These are phyloP conservation scores for Drosophila monieri DNA, from an alignment of 2,888 invertebrate species.

Conservation along the genomic window DNA sequence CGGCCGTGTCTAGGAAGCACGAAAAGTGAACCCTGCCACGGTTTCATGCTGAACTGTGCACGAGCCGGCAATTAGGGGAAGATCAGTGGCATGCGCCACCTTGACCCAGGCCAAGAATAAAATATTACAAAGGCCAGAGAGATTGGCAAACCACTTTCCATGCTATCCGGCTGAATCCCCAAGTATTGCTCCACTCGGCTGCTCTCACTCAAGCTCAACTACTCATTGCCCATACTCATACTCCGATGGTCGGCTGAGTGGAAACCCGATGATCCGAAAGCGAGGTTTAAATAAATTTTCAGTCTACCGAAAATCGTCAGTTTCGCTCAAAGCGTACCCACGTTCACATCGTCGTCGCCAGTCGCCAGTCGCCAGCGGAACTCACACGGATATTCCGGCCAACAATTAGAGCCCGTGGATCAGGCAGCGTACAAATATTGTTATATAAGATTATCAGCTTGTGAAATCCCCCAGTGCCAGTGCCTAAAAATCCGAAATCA, in stretches of 20 bases:
- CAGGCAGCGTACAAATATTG: conserved; percentile 39
- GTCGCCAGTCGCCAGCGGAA: conserved; percentile 26
- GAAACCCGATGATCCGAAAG: conserved; percentile 47
- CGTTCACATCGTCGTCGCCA: conserved; percentile 76
- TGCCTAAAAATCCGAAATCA: conserved; percentile 26
- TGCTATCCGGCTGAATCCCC: conserved; percentile 10
- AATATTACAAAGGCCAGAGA: conserved; percentile 2
- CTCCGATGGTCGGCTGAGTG: conserved; percentile 49
- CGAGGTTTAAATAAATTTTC: conserved; percentile 83
- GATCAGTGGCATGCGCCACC: conserved; percentile 30
- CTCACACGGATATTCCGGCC: conserved; percentile 46
- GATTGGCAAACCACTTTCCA: conserved; percentile 30
- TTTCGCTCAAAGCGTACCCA: conserved; percentile 82
- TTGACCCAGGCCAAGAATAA: conserved; percentile 39
- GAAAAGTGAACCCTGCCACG: background rate
- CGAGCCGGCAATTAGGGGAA: conserved; percentile 11
- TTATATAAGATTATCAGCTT: conserved; percentile 71
- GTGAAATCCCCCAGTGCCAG: conserved; percentile 61
- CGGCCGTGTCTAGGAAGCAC: conserved; percentile 1
- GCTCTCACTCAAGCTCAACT: conserved; percentile 12
- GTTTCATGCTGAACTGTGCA: background rate
- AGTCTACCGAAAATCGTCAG: conserved; percentile 80
- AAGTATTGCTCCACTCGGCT: conserved; percentile 7
- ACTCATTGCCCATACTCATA: too few relatives aligned
- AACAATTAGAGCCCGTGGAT: conserved; percentile 48